Percentiles rank a stretch among this genome's conserved stretches.
These are phyloP conservation scores for Drosophila quadrilineata DNA, from an alignment of 1,140 invertebrate species.

Conservation along the genomic window DNA sequence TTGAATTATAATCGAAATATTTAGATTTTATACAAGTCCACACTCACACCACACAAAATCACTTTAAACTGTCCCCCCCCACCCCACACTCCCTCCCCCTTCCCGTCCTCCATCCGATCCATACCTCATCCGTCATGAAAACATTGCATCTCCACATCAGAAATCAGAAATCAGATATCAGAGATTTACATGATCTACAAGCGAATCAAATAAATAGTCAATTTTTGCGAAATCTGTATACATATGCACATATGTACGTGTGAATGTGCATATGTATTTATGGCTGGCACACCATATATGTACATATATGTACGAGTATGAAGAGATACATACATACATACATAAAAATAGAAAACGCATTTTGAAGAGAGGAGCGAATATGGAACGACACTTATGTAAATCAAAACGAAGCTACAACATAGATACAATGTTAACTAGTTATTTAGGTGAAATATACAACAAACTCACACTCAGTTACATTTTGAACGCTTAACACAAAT, in stretches of 20 bases:
- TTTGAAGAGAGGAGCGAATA: constrained; percentile 31
- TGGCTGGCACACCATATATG: constrained; percentile 39
- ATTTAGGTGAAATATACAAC: constrained; percentile 78
- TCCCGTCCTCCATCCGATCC: constrained; percentile 7
- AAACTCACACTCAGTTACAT: constrained; percentile 59
- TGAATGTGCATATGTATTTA: constrained; percentile 42
- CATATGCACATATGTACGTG: constrained; percentile 31
- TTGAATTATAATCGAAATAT: constrained; percentile 59
- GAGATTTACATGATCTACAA: constrained; percentile 32
- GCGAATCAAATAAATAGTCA: constrained; percentile 75
- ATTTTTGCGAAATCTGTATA: constrained; percentile 56
- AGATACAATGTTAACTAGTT: constrained; percentile 77
- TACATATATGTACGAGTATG: constrained; percentile 27
- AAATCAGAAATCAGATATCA: constrained; percentile 21
- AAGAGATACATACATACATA: constrained; percentile 35
- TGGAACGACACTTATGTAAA: constrained; percentile 43
- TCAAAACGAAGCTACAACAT: constrained; percentile 48
- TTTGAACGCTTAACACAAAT: constrained; percentile 45
- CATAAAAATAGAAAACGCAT: constrained; percentile 39
- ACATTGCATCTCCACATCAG: constrained; percentile 5
- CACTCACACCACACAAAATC: constrained; percentile 32
- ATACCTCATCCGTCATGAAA: background rate
- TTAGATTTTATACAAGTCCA: constrained; percentile 76
- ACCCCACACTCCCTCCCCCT: constrained; percentile 2
- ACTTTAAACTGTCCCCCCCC: constrained; percentile 11